A percentile compares a stretch with the other conserved stretches of the same genome.
phyloP scores from a whole-genome alignment of 2,797 vertebrate species.

The Danio choprae region DNA sequence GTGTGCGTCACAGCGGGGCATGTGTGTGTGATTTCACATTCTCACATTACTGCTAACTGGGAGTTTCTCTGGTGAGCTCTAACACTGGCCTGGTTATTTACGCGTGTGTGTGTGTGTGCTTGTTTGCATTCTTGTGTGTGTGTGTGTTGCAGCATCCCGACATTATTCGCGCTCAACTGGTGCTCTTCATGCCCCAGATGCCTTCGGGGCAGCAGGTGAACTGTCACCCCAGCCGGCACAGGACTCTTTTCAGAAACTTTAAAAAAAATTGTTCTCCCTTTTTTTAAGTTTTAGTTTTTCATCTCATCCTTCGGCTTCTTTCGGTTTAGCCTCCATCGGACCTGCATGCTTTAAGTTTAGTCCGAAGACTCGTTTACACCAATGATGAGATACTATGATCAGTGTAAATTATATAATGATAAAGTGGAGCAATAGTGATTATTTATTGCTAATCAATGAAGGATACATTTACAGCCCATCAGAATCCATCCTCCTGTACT shows the following conservation, averaged over 20 bases:
- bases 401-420: not conserved
- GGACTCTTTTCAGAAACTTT: conserved; percentile 51
- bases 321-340: conserved; percentile 65
- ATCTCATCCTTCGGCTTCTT: conserved; percentile 59
- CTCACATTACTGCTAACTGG: conserved; percentile 38
- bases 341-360: conserved; percentile 77
- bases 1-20: conserved; percentile 59
- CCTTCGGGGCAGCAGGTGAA: conserved; percentile 97
- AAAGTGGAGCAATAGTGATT: too few species aligned
- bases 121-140: conserved; percentile 76
- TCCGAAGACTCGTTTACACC: conserved; percentile 28
- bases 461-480: too few species aligned
- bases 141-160: conserved; percentile 94
- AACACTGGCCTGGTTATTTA: conserved; percentile 56
- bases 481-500: too few species aligned
- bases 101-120: conserved; percentile 41
- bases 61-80: conserved; percentile 46
- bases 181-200: conserved; percentile 94
- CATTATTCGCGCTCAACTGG: conserved; percentile 99
- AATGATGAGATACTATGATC: not conserved
- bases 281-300: conserved; percentile 31
- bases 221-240: conserved; percentile 75
- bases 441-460: too few species aligned
- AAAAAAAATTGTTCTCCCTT: too few species aligned
- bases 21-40: conserved; percentile 44